Evolutionary conservation across 2,888 invertebrate species (phyloP), one percentile per base, ranked within the genome.

Genomic region (Caenorhabditis macrosperma): DNA sequence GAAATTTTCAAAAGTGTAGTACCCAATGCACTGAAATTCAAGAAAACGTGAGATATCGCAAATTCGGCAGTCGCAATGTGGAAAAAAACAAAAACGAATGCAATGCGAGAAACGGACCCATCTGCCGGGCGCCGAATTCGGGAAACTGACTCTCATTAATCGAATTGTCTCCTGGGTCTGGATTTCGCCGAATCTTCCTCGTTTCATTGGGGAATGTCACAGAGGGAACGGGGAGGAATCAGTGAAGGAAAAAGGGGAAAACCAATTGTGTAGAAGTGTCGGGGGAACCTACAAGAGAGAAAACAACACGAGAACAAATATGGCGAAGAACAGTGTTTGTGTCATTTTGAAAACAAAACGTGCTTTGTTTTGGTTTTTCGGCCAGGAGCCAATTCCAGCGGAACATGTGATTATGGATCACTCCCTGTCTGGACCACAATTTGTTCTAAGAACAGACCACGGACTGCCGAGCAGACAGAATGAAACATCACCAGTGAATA

Each of bases 61-160:
- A 12, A 12, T 9, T 15, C 38, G 3, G 3, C 12, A 6, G 7
- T 15, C 44, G 5, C n/a, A 44, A n/a, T 3, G 12, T 15, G 15
- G 5, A 17, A n/a, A 44, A 44, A 44, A 44, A 44, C 4, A n/a
- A 44, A 44, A 44, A 44, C 9, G 44, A 44, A 44, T 44, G 44
- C 44, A 38, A 50, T 26, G 28, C 28, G 50, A 44, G 46, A 17
- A 44, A 7, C 20, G 24, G 28, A 46, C 68, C 26, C 68, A 44
- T n/a, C 44, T 44, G 60, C 50, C 33, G 22, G 12, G 12, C 33
- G 44, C 10, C 28, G 4, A 22, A 33, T 48, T 33, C 48, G 15
- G 10, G 6, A 38, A 5, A 7, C 60, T 69, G 50, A 61, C 38
- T 38, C 60, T 30, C 69, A 48, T 69, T 69, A 61, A 61, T 69